A percentile compares a stretch with the other conserved stretches of the same genome.
These are phyloP conservation scores for Ganaspis brasiliensis DNA, from an alignment of 2,888 invertebrate species.

Conservation along the genomic window DNA sequence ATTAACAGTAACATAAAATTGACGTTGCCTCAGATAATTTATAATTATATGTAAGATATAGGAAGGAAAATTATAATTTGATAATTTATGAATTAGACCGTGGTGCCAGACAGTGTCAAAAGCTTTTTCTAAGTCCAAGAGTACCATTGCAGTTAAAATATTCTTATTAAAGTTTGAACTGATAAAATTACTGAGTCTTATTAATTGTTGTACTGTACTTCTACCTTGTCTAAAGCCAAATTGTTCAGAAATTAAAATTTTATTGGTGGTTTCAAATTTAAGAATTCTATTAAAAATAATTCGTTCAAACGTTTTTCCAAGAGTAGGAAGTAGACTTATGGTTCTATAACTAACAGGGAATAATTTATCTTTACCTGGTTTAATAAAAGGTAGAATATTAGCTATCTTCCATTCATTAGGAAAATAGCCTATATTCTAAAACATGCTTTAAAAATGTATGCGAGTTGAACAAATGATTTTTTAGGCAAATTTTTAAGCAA, in stretches of 20 bases:
- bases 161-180: conserved; percentile 32
- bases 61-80: not conserved
- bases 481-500: conserved; percentile 62
- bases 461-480: conserved; percentile 63
- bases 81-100: conserved; percentile 11
- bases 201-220: too few relatives aligned
- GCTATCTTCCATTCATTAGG: conserved; percentile 63
- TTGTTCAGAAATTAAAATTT: conserved; percentile 7
- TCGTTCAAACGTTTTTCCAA: not conserved
- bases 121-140: conserved; percentile 10
- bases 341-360: too few relatives aligned
- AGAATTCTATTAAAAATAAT: conserved; percentile 19
- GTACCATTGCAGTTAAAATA: conserved; percentile 7
- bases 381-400: conserved; percentile 58
- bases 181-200: conserved; percentile 1
- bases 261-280: not conserved
- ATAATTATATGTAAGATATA: not conserved
- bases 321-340: too few relatives aligned
- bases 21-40: not conserved
- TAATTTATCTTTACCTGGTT: conserved; percentile 61
- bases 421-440: conserved; percentile 60
- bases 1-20: not conserved
- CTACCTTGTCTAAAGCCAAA: conserved; percentile 8
- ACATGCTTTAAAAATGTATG: conserved; percentile 59
- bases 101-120: conserved; percentile 31